These are phyloP conservation scores for Marmota monax DNA, from an alignment of 2,113 vertebrate genomes.

Conservation along the genomic window DNA sequence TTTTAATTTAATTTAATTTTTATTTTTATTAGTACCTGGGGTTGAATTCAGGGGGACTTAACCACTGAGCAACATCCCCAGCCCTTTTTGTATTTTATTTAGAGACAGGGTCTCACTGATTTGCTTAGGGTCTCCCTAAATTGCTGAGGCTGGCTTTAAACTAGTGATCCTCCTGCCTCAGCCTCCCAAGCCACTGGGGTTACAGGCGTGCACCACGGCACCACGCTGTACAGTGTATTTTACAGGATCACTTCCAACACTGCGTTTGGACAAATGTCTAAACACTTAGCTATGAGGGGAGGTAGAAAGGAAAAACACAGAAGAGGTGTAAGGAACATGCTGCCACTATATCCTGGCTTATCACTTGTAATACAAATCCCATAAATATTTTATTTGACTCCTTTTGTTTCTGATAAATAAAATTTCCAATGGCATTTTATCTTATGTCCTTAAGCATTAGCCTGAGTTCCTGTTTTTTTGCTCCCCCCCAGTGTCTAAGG, in stretches of 20 bases:
- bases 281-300: neutral
- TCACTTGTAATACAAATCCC: neutral
- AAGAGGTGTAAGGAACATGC: neutral
- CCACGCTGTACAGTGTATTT: neutral
- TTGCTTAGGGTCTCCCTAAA: too few species aligned
- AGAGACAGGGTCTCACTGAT: too few species aligned
- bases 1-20: too few species aligned
- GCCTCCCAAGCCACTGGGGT: too few species aligned
- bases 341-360: neutral
- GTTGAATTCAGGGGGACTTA: too few species aligned
- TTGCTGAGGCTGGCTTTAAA: too few species aligned
- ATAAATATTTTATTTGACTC: conserved; percentile 64
- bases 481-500: neutral
- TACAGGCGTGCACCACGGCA: too few species aligned
- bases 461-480: neutral
- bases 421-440: conserved; percentile 44
- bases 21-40: too few species aligned
- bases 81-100: too few species aligned
- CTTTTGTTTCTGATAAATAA: conserved; percentile 67
- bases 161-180: too few species aligned
- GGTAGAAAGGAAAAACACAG: neutral
- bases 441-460: conserved; percentile 57
- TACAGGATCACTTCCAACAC: neutral
- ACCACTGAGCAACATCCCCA: too few species aligned
- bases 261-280: neutral